Evolutionary conservation across 2,888 invertebrate genomes (phyloP).

Genomic region (Drosophila mercatorum): DNA sequence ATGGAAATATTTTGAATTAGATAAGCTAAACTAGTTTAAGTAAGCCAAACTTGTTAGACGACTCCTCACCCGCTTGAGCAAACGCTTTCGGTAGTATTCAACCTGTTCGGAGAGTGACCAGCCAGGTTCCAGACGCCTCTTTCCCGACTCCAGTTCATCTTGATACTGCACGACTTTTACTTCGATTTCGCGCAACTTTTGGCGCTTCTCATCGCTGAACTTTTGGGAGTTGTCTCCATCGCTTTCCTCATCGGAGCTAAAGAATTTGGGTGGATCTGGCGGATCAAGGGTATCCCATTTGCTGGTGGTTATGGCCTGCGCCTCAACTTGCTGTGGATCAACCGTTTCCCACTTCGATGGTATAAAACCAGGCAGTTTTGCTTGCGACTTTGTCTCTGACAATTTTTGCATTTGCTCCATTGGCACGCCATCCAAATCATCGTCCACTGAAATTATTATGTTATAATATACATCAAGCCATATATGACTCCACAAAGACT

Average conservation of each 20-base stretch:
- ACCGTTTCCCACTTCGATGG: conserved; percentile 99
- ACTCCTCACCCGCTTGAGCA: conserved; percentile 90
- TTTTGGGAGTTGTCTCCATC: conserved; percentile 85
- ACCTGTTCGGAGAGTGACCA: conserved; percentile 93
- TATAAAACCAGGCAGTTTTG: conserved; percentile 89
- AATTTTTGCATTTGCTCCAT: conserved; percentile 85
- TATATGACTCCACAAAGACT: conserved; percentile 41
- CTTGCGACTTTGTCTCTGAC: conserved; percentile 56
- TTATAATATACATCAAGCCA: background rate
- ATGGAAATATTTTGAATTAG: background rate
- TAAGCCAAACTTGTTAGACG: background rate
- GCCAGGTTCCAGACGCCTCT: conserved; percentile 89
- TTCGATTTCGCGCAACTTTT: conserved; percentile 95
- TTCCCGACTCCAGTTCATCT: conserved; percentile 96
- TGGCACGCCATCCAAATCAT: conserved; percentile 91
- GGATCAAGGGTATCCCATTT: conserved; percentile 93
- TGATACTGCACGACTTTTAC: conserved; percentile 97
- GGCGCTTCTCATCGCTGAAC: conserved; percentile 89
- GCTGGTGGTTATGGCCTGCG: conserved; percentile 93
- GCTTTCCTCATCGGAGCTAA: conserved; percentile 78
- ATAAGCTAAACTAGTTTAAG: background rate
- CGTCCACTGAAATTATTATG: conserved; percentile 86
- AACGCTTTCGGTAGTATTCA: conserved; percentile 94
- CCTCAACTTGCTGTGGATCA: conserved; percentile 93
- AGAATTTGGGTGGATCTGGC: conserved; percentile 84